phyloP scores from a whole-genome alignment of 2,888 invertebrate species.

The Dione vanillae region DNA sequence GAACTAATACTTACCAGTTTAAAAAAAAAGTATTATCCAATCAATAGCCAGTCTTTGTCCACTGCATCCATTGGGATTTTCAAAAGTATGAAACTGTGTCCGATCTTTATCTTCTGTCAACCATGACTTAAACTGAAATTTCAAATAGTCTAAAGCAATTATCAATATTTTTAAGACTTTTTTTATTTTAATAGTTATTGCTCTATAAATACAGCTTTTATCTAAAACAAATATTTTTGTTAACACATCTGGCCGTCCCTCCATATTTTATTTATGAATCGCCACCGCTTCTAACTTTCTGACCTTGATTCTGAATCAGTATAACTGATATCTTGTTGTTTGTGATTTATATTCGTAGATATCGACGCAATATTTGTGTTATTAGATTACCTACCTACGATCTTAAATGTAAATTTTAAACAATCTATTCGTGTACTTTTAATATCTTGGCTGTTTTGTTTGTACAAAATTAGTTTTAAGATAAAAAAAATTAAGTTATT shows the following conservation, averaged over 20 bases:
- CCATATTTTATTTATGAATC: conserved; percentile 66
- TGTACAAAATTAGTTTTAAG: no score
- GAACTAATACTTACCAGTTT: no score
- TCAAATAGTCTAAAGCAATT: not conserved
- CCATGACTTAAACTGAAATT: not conserved
- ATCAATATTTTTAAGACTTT: conserved; percentile 4
- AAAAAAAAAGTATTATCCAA: no score
- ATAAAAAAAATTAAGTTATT: no score
- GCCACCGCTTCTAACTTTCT: conserved; percentile 54
- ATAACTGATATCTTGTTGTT: conserved; percentile 51
- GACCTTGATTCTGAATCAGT: conserved; percentile 59
- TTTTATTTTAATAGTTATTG: conserved; percentile 11
- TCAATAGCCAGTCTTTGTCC: no score
- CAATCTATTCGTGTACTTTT: not conserved
- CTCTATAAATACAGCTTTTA: conserved; percentile 57
- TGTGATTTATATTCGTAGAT: conserved; percentile 50
- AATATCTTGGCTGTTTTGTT: not conserved
- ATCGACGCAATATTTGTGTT: conserved; percentile 34
- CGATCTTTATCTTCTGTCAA: no score
- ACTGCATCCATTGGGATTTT: no score
- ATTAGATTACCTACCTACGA: conserved; percentile 1
- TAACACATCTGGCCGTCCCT: conserved; percentile 58
- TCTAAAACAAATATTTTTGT: conserved; percentile 52
- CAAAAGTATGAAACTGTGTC: no score
- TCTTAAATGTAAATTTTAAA: not conserved